phyloP scores from a whole-genome alignment of 2,113 vertebrate genomes.

The Poeciliopsis occidentalis region DNA sequence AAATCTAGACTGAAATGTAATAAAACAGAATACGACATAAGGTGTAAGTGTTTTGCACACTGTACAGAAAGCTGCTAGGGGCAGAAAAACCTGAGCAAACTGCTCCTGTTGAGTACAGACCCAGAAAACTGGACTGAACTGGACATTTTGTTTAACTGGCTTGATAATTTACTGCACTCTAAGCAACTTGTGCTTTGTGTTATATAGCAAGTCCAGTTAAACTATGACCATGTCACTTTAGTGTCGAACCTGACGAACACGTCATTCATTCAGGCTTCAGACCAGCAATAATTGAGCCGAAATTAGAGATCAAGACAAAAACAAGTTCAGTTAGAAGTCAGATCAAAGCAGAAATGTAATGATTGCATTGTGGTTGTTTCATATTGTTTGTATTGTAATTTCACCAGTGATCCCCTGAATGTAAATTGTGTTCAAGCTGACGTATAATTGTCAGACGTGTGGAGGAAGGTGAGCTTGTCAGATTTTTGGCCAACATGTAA shows the following conservation, averaged over 20 bases:
- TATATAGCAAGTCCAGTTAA: neutral
- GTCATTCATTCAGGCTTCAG: too few relatives aligned
- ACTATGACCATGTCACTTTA: neutral
- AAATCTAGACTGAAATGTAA: neutral
- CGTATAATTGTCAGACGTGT: neutral
- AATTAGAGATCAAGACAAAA: neutral
- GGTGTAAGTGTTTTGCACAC: neutral
- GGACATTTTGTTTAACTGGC: neutral
- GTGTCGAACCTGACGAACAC: neutral
- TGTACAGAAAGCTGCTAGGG: neutral
- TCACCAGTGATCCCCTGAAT: neutral
- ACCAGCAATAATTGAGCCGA: neutral
- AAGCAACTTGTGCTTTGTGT: neutral
- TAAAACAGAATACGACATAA: too few relatives aligned
- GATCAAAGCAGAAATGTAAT: too few relatives aligned
- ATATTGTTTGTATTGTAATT: neutral
- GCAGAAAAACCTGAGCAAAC: conserved; percentile 4
- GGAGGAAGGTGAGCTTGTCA: too few relatives aligned
- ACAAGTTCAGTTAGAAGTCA: too few relatives aligned
- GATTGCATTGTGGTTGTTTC: neutral
- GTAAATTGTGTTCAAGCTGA: neutral
- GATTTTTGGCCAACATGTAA: too few relatives aligned
- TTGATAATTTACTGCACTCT: conserved; percentile 26
- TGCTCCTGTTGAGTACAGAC: neutral
- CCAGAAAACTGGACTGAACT: neutral